phyloP scores from a whole-genome alignment of 2,797 vertebrate genomes.

The Pterois miles region DNA sequence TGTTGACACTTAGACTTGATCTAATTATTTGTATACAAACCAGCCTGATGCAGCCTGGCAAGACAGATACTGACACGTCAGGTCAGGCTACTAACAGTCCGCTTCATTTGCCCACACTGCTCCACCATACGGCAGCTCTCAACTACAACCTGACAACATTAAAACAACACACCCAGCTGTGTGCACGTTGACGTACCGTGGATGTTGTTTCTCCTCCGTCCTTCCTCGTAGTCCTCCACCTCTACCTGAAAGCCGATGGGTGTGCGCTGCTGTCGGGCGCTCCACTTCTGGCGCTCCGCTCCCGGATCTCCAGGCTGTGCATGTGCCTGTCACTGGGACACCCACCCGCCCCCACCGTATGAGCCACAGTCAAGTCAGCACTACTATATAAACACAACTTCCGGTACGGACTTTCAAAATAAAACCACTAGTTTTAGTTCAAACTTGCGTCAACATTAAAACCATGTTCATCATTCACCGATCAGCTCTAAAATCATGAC shows the following conservation, averaged over 20 bases:
- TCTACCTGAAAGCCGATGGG: slow-evolving; percentile 14
- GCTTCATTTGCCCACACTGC: background rate
- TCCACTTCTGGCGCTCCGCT: slow-evolving; percentile 29
- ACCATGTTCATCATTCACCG: background rate
- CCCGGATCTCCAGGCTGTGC: slow-evolving; percentile 54
- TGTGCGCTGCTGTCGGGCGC: slow-evolving; percentile 32
- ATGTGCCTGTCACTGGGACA: slow-evolving; percentile 41
- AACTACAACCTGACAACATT: background rate
- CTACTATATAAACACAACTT: background rate
- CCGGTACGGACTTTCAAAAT: slow-evolving; percentile 48
- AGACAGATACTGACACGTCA: background rate
- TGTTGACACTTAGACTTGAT: slow-evolving; percentile 25
- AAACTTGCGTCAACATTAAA: background rate
- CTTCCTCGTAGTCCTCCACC: background rate
- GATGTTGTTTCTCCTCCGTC: background rate
- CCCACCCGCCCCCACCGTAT: background rate
- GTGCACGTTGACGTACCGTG: slow-evolving; percentile 22
- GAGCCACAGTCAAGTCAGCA: background rate
- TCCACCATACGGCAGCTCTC: slow-evolving; percentile 35
- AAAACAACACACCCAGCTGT: background rate
- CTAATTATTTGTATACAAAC: background rate
- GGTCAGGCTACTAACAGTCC: background rate
- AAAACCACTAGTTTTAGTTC: background rate
- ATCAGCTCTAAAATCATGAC: too few species aligned
- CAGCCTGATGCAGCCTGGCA: background rate